Percentiles rank a stretch among this genome's conserved stretches.
Evolutionary conservation across 2,888 invertebrate species (phyloP).

Genomic region (Liposcelis brunnea): DNA sequence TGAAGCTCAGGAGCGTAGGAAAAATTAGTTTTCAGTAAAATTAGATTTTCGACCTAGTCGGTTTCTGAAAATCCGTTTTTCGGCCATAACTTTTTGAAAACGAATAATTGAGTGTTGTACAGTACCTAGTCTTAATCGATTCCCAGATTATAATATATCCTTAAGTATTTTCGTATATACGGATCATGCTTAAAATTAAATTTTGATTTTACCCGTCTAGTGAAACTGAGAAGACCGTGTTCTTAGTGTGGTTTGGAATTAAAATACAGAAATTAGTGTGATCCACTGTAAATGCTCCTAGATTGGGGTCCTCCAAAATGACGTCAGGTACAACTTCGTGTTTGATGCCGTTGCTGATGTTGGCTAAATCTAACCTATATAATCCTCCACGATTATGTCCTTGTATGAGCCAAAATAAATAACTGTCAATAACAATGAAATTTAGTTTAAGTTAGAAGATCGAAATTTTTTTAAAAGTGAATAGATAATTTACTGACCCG

Average conservation of each 20-base stretch:
- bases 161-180: too few species aligned
- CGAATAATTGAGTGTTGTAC: too few species aligned
- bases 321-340: slow-evolving; percentile 43
- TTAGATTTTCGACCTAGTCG: too few species aligned
- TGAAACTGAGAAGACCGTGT: slow-evolving; percentile 64
- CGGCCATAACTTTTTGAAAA: too few species aligned
- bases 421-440: slow-evolving; percentile 31
- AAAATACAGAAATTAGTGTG: slow-evolving; percentile 63
- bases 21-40: too few species aligned
- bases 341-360: slow-evolving; percentile 55
- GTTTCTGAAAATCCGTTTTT: too few species aligned
- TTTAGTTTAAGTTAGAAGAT: slow-evolving; percentile 7
- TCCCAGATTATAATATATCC: too few species aligned
- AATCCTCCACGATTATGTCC: slow-evolving; percentile 40
- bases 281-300: slow-evolving; percentile 73
- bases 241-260: slow-evolving; percentile 52
- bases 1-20: too few species aligned
- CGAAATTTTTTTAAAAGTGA: background rate
- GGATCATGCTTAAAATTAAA: too few species aligned
- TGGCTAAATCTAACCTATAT: slow-evolving; percentile 57
- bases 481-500: slow-evolving; percentile 38
- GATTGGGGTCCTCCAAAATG: slow-evolving; percentile 43
- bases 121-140: too few species aligned
- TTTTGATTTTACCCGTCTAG: slow-evolving; percentile 48
- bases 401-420: slow-evolving; percentile 57